Evolutionary conservation across 2,797 vertebrate species (phyloP).

Genomic region (Ctenosaura bakeri): DNA sequence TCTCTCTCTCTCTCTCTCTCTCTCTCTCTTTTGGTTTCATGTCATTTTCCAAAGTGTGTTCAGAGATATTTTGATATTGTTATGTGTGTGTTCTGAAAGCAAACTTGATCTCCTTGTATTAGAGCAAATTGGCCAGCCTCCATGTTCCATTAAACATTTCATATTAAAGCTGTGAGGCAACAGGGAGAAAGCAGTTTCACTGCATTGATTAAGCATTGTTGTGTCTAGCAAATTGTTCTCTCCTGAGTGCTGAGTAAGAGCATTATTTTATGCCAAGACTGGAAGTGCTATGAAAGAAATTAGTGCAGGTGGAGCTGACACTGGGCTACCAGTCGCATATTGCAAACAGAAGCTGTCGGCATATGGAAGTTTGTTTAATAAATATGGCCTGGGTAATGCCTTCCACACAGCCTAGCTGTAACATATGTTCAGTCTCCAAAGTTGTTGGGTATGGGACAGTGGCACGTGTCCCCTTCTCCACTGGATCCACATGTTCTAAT

Average conservation of each 20-base stretch:
- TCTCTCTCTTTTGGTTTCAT: no score
- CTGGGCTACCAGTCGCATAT: background rate
- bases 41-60: constrained; percentile 39
- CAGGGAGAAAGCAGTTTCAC: background rate
- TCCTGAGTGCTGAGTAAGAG: background rate
- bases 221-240: constrained; percentile 22
- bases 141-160: constrained; percentile 43
- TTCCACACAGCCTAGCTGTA: background rate
- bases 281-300: background rate
- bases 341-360: background rate
- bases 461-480: no score
- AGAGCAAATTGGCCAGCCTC: constrained; percentile 30
- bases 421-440: background rate
- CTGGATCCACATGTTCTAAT: background rate
- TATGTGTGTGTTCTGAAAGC: constrained; percentile 12
- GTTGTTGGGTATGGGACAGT: no score
- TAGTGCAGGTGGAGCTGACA: background rate
- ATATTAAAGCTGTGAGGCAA: constrained; percentile 23
- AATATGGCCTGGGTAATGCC: no score
- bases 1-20: no score
- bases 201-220: constrained; percentile 17
- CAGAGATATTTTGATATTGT: constrained; percentile 24
- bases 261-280: background rate
- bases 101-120: constrained; percentile 37
- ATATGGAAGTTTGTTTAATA: background rate